Evolutionary conservation across 2,888 invertebrate species (phyloP).

Genomic region (Eucera pruinosa): DNA sequence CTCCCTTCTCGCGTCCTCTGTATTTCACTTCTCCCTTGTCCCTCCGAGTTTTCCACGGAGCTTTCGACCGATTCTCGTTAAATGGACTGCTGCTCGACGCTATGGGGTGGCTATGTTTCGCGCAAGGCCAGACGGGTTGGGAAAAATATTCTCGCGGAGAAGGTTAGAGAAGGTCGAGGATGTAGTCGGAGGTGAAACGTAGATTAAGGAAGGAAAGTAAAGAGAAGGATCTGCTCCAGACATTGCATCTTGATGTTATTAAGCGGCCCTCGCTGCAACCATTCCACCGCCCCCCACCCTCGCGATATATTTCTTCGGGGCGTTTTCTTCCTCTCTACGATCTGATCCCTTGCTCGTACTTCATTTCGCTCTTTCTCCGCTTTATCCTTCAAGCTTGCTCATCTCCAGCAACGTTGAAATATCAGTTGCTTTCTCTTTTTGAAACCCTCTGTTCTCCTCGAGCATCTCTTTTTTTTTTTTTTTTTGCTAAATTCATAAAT

Average conservation of each 20-base stretch:
- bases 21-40: background rate
- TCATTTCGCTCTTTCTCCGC: background rate
- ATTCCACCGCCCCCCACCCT: background rate
- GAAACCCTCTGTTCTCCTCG: too few species aligned
- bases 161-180: background rate
- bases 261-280: constrained; percentile 29
- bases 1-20: background rate
- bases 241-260: constrained; percentile 59
- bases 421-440: too few species aligned
- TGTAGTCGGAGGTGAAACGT: constrained; percentile 11
- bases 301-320: background rate
- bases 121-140: background rate
- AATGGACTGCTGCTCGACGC: constrained; percentile 12
- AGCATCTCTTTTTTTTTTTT: too few species aligned
- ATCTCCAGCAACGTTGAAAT: too few species aligned
- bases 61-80: constrained; percentile 35
- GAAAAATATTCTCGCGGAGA: constrained; percentile 34
- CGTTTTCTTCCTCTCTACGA: background rate
- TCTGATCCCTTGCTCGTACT: background rate
- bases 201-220: constrained; percentile 31
- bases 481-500: too few species aligned
- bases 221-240: constrained; percentile 29
- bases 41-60: background rate
- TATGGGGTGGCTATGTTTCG: background rate
- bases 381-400: too few species aligned